Conservation (phyloP, 1,140 invertebrate species). For the Zaprionus nigranus region DNA sequence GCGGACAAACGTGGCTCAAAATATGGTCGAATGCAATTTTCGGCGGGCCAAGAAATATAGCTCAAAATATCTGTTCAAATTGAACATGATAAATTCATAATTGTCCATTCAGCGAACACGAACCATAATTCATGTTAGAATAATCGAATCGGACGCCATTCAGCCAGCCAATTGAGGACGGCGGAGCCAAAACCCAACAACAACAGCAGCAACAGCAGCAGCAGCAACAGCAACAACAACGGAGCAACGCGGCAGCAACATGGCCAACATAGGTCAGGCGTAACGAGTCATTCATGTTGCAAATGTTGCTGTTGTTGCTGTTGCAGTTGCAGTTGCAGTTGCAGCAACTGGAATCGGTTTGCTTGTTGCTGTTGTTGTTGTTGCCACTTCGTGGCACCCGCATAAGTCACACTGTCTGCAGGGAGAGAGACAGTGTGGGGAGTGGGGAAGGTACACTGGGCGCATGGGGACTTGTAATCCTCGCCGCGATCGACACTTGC, state of each 20-base stretch:
- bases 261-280: conserved; percentile 78
- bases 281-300: conserved; percentile 82
- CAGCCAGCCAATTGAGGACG: conserved; percentile 77
- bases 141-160: conserved; percentile 81
- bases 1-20: conserved; percentile 39
- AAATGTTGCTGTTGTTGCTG: conserved; percentile 52
- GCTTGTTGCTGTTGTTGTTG: conserved; percentile 35
- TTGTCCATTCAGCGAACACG: conserved; percentile 80
- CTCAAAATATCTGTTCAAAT: conserved; percentile 80
- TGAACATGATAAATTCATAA: conserved; percentile 82
- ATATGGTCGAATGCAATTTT: conserved; percentile 58
- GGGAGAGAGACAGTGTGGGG: background rate
- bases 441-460: background rate
- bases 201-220: no score
- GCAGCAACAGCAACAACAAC: conserved; percentile 26
- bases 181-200: conserved; percentile 61
- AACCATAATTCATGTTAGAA: conserved; percentile 83
- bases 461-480: conserved; percentile 34
- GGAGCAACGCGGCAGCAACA: conserved; percentile 25
- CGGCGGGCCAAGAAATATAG: conserved; percentile 48
- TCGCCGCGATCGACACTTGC: conserved; percentile 32
- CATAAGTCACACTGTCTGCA: conserved; percentile 74
- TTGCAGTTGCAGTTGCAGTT: conserved; percentile 41
- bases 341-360: conserved; percentile 61
- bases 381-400: conserved; percentile 67